Conservation (phyloP, 2,888 invertebrate genomes). For the Sturmia bella region DNA sequence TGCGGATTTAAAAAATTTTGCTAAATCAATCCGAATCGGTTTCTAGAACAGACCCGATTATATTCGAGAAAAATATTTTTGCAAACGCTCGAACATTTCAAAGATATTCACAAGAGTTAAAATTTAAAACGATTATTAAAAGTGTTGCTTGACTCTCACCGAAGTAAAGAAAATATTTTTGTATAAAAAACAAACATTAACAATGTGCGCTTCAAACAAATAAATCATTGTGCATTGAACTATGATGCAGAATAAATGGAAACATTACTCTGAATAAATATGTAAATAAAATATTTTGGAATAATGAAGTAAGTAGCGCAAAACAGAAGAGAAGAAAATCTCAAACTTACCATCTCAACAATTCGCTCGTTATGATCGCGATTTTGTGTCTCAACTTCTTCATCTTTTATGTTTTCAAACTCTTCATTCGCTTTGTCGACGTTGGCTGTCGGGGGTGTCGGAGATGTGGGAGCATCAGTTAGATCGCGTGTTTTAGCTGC, state of each 20-base stretch:
- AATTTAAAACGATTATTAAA: too few relatives aligned
- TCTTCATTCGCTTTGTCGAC: slow-evolving; percentile 73
- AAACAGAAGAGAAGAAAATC: not conserved
- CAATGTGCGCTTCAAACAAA: too few relatives aligned
- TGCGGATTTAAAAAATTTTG: too few relatives aligned
- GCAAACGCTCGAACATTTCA: too few relatives aligned
- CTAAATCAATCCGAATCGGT: too few relatives aligned
- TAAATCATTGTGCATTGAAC: slow-evolving; percentile 57
- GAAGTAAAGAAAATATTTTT: not conserved
- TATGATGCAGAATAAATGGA: not conserved
- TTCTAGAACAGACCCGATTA: too few relatives aligned
- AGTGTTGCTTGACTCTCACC: not conserved
- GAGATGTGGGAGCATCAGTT: slow-evolving; percentile 76
- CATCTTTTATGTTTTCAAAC: slow-evolving; percentile 78
- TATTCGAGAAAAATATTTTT: too few relatives aligned
- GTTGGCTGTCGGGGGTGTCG: slow-evolving; percentile 71
- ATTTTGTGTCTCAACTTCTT: slow-evolving; percentile 78
- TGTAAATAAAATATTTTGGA: slow-evolving; percentile 8
- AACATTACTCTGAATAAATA: slow-evolving; percentile 3
- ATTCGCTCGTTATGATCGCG: slow-evolving; percentile 80
- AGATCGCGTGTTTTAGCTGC: slow-evolving; percentile 77
- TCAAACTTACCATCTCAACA: slow-evolving; percentile 81
- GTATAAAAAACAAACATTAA: too few relatives aligned
- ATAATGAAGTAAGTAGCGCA: not conserved
- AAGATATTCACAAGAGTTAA: too few relatives aligned